Evolutionary conservation across 2,113 vertebrate species (phyloP).

Genomic region (Tenebrosternarchus preto): DNA sequence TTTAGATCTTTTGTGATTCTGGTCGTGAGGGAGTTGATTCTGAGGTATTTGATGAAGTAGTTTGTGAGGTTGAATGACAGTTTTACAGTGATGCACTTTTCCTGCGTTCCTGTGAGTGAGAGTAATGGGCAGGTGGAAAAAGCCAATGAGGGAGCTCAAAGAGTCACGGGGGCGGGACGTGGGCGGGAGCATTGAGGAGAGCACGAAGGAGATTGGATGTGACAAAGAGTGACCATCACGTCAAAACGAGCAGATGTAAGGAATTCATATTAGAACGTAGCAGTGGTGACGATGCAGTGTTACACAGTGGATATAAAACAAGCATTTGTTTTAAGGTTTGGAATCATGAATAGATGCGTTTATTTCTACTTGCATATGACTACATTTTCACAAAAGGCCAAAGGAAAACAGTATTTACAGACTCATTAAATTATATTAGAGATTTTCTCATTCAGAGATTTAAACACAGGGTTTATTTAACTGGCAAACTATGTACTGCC

Average conservation of each 20-base stretch:
- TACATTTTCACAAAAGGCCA: slow-evolving; percentile 54
- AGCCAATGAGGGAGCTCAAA: neutral
- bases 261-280: neutral
- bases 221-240: neutral
- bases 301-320: neutral
- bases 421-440: slow-evolving; percentile 37
- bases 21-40: slow-evolving; percentile 30
- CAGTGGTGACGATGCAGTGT: slow-evolving; percentile 3
- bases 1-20: slow-evolving; percentile 1
- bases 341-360: slow-evolving; percentile 32
- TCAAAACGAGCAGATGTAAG: neutral
- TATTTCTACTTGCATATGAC: slow-evolving; percentile 57
- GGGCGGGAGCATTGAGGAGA: neutral
- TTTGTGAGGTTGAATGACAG: slow-evolving; percentile 7
- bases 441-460: slow-evolving; percentile 38
- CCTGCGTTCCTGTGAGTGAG: slow-evolving; percentile 5
- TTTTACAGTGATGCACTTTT: slow-evolving; percentile 6
- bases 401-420: slow-evolving; percentile 49
- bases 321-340: slow-evolving; percentile 43
- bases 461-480: slow-evolving; percentile 46
- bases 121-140: slow-evolving; percentile 18
- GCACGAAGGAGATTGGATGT: neutral
- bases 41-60: slow-evolving; percentile 20
- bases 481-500: slow-evolving; percentile 60
- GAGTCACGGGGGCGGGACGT: neutral